phyloP scores from a whole-genome alignment of 2,113 vertebrate species.

The Junco hyemalis region DNA sequence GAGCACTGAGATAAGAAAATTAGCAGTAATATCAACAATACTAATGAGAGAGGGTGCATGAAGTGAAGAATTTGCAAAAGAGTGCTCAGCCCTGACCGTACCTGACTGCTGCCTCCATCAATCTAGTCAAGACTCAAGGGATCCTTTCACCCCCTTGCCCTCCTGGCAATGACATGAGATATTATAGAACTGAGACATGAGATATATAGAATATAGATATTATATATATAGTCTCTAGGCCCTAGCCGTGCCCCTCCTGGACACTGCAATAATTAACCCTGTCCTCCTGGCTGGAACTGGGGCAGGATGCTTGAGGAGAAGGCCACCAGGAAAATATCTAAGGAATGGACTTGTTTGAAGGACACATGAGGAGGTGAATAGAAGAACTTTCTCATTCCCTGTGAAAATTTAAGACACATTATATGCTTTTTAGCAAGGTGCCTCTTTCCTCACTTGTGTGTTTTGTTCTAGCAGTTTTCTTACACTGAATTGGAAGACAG shows the following conservation, averaged over 20 bases:
- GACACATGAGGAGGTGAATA: background rate
- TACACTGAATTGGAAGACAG: background rate
- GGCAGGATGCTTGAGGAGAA: background rate
- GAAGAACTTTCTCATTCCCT: background rate
- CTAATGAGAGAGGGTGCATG: background rate
- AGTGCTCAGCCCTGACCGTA: background rate
- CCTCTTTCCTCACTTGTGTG: rapidly evolving
- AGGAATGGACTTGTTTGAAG: background rate
- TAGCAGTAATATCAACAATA: background rate
- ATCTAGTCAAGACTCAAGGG: background rate
- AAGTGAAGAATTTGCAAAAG: background rate
- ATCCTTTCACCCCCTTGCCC: background rate
- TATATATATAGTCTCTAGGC: background rate
- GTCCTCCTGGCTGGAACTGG: background rate
- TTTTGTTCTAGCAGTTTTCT: background rate
- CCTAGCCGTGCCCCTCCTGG: too few species aligned
- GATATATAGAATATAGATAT: too few species aligned
- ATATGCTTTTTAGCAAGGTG: background rate
- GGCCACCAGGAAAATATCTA: background rate
- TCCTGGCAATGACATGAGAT: background rate
- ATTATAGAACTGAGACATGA: background rate
- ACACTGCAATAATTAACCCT: background rate
- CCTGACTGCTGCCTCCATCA: too few species aligned
- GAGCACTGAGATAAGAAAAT: background rate
- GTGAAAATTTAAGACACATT: background rate